Base-by-base conservation (phyloP, 1,140 invertebrate species). In the Aphaenogaster ashmeadi region DNA sequence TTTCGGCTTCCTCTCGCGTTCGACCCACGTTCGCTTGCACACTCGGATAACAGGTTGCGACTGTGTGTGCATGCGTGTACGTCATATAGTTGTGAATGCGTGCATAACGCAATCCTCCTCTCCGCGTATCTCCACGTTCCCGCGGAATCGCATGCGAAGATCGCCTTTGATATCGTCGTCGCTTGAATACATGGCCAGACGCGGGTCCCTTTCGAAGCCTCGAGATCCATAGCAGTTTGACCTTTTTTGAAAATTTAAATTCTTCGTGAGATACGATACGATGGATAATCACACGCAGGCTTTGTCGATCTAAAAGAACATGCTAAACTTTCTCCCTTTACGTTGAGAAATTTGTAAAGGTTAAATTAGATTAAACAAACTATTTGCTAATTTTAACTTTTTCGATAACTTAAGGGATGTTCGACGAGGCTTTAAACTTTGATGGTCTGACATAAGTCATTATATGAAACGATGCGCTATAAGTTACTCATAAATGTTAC, bases 1-100 rank as follows among this genome's bases (percentile, higher is more conserved):
- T 52, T 41, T 58, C 50, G n/a, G 38, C 52, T 8, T 66, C 84
- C 64, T 54, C 38, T 86, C 50, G 38, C 36, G 56, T 18, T 66
- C 58, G 21, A 56, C 47, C 41, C 54, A 64, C n/a, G 56, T 80
- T 75, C 56, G 86, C 62, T 62, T 72, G 71, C 66, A 74, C 74
- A 54, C 72, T 88, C 79, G 62, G 85, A 92, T 90, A 91, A 91
- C 88, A 66, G 83, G 38, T 18, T 36, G 54, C 67, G 52, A 50
- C 36, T 62, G 9, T 50, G 41, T 47, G 38, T 41, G 47, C 77
- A 52, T 1, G 38, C 18, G 47, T 67, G 52, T 64, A 47, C 72
- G 13, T 27, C 27, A 27, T 54, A 33, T 7, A 9, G 6, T 36
- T 18, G 56, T 66, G 60, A 5, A 21, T 21, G n/a, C 18, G 38